These are phyloP conservation scores for Aporophyla lueneburgensis DNA, from an alignment of 2,888 invertebrate genomes.

Conservation along the genomic window DNA sequence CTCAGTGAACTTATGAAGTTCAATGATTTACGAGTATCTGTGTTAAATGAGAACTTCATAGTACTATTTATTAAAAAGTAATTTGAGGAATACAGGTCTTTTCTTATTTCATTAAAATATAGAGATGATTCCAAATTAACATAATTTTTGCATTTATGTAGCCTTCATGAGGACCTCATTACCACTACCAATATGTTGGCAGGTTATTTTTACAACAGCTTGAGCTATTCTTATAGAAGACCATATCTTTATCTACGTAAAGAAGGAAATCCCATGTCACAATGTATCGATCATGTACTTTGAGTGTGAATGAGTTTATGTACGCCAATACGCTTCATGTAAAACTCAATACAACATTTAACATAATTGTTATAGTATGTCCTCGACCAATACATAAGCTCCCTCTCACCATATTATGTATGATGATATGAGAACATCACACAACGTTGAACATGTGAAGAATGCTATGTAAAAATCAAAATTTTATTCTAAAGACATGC, in stretches of 20 bases:
- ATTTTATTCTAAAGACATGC: conserved; percentile 52
- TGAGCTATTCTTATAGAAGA: too few species aligned
- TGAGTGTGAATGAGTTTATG: conserved; percentile 74
- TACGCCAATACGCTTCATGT: conserved; percentile 75
- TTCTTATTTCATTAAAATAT: too few species aligned
- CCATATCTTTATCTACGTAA: background rate
- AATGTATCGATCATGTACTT: conserved; percentile 46
- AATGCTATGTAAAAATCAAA: conserved; percentile 39
- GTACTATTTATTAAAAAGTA: too few species aligned
- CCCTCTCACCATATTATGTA: conserved; percentile 79
- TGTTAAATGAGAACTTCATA: too few species aligned
- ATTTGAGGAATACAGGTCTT: too few species aligned
- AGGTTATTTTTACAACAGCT: too few species aligned
- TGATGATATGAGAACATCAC: conserved; percentile 77
- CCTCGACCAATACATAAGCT: conserved; percentile 75
- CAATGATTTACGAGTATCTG: too few species aligned
- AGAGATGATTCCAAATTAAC: too few species aligned
- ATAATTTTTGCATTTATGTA: too few species aligned
- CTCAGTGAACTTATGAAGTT: too few species aligned
- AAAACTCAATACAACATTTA: conserved; percentile 72
- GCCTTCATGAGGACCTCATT: too few species aligned
- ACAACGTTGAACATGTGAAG: conserved; percentile 68
- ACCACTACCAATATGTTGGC: too few species aligned
- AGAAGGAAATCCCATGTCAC: conserved; percentile 45
- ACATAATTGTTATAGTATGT: conserved; percentile 57